phyloP scores from a whole-genome alignment of 2,888 invertebrate genomes.

The Arge pagana region DNA sequence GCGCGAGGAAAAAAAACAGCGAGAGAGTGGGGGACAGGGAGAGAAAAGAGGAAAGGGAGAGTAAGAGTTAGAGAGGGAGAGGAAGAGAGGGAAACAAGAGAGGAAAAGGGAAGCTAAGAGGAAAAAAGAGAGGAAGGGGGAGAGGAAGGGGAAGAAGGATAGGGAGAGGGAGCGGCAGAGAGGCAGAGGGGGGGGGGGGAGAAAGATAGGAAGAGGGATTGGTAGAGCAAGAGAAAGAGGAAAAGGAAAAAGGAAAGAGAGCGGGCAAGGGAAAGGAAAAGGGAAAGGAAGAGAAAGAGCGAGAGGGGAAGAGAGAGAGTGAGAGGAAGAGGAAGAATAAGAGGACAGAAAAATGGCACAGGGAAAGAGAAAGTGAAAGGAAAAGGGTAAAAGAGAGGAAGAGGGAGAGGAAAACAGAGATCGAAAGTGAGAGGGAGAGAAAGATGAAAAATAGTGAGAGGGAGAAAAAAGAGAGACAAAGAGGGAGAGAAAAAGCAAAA shows the following conservation, averaged over 20 bases:
- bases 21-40: too few species aligned
- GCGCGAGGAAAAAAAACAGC: too few species aligned
- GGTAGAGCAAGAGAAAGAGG: slow-evolving; percentile 7
- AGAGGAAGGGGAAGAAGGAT: slow-evolving; percentile 9
- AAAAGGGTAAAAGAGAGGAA: background rate
- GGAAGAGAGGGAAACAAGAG: slow-evolving; percentile 26
- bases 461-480: too few species aligned
- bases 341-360: slow-evolving; percentile 9
- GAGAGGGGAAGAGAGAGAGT: slow-evolving; percentile 7
- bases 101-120: slow-evolving; percentile 22
- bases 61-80: slow-evolving; percentile 1
- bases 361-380: background rate
- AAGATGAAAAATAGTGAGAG: too few species aligned
- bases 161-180: slow-evolving; percentile 1
- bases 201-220: slow-evolving; percentile 18
- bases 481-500: too few species aligned
- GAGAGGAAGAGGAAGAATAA: too few species aligned
- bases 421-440: too few species aligned
- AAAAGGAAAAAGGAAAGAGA: background rate
- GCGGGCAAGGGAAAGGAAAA: slow-evolving; percentile 16
- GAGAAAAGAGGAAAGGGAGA: too few species aligned
- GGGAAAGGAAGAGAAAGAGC: slow-evolving; percentile 6
- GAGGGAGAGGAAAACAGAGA: background rate
- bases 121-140: slow-evolving; percentile 22
- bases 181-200: slow-evolving; percentile 21